Percentiles rank a stretch among this genome's conserved stretches.
These are phyloP conservation scores for Caenorhabditis imperialis DNA, from an alignment of 2,888 invertebrate species.

Conservation along the genomic window DNA sequence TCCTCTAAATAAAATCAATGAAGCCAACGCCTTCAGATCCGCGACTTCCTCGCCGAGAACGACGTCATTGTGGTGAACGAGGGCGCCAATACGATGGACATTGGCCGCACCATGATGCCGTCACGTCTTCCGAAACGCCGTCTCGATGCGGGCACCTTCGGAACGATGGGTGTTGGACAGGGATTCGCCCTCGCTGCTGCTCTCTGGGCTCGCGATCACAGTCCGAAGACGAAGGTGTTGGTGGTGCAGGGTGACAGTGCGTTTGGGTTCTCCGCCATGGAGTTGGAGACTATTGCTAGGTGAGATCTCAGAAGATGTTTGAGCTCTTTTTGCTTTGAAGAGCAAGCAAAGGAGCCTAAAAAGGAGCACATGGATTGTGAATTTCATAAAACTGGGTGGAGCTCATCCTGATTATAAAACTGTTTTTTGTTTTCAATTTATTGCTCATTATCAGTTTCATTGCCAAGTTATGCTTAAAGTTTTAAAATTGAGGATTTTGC, in stretches of 20 bases:
- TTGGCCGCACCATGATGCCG: constrained; percentile 83
- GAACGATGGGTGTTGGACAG: constrained; percentile 75
- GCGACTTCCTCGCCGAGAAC: constrained; percentile 67
- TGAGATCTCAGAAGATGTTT: too few species aligned
- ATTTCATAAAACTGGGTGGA: too few species aligned
- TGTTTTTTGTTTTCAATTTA: too few species aligned
- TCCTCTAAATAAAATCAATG: too few species aligned
- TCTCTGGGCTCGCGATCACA: constrained; percentile 88
- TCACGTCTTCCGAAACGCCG: constrained; percentile 62
- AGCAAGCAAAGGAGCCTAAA: too few species aligned
- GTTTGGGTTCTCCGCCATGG: constrained; percentile 98
- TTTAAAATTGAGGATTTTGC: too few species aligned
- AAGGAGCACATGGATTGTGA: too few species aligned
- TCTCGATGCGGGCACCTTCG: constrained; percentile 95
- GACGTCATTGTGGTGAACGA: constrained; percentile 93
- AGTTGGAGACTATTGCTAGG: constrained; percentile 93
- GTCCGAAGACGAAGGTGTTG: constrained; percentile 86
- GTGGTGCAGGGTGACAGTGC: constrained; percentile 98
- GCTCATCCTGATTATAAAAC: too few species aligned
- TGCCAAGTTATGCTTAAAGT: too few species aligned
- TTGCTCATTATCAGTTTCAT: too few species aligned
- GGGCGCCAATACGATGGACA: constrained; percentile 99
- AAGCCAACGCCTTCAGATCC: too few species aligned
- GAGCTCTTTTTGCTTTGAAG: too few species aligned
- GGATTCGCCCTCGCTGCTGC: constrained; percentile 85